Percentiles rank a stretch among this genome's conserved stretches.
These are phyloP conservation scores for Melikaiella ostensackeni DNA, from an alignment of 2,888 invertebrate genomes.

Conservation along the genomic window DNA sequence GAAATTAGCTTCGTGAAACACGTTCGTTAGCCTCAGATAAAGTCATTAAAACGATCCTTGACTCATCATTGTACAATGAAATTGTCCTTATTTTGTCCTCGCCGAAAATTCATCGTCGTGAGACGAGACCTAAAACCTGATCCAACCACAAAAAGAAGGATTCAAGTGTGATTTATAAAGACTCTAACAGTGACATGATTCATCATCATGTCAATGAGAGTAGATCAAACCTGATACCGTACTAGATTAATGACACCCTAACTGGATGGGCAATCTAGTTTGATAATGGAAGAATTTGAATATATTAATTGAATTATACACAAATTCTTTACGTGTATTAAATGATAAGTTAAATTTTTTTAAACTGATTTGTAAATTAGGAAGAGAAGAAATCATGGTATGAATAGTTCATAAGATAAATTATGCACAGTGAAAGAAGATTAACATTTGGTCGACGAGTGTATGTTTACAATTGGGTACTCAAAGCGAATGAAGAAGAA, in stretches of 20 bases:
- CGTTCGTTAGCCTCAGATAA: neutral
- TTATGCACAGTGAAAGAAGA: neutral
- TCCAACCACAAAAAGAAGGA: neutral
- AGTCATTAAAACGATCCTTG: constrained; percentile 12
- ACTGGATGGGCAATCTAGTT: neutral
- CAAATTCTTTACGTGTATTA: neutral
- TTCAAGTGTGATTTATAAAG: constrained; percentile 3
- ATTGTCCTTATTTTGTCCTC: constrained; percentile 19
- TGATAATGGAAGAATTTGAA: neutral
- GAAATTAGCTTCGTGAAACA: neutral
- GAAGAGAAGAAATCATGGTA: neutral
- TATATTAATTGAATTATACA: neutral
- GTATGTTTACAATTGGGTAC: neutral
- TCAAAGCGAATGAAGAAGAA: neutral
- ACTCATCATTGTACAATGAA: constrained; percentile 32
- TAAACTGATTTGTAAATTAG: too few species aligned
- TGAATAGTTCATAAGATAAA: neutral
- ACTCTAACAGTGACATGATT: constrained; percentile 10
- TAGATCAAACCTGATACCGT: neutral
- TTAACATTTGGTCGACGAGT: neutral
- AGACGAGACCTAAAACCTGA: constrained; percentile 13
- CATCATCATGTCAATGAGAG: neutral
- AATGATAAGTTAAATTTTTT: too few species aligned
- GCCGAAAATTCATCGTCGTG: neutral
- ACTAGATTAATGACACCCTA: neutral